Percentiles rank a stretch among this genome's conserved stretches.
These are phyloP conservation scores for Zaprionus africanus DNA, from an alignment of 1,140 invertebrate genomes.

Conservation along the genomic window DNA sequence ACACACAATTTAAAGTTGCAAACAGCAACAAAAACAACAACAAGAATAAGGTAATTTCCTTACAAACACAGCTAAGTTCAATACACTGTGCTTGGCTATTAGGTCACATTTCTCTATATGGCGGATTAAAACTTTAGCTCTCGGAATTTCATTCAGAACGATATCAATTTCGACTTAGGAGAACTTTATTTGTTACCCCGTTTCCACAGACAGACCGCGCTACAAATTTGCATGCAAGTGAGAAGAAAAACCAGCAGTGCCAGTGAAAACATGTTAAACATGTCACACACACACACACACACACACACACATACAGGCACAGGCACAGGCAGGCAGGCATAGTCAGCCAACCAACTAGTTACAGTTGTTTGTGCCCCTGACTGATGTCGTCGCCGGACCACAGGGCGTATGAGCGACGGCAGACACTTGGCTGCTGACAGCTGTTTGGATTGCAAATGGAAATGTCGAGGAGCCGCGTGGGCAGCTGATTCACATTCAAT, in stretches of 20 bases:
- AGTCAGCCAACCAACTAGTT: neutral
- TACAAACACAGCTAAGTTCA: conserved; percentile 10
- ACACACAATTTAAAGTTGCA: neutral
- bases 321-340: conserved; percentile 14
- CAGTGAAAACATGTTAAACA: conserved; percentile 71
- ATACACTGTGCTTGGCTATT: conserved; percentile 18
- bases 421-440: conserved; percentile 61
- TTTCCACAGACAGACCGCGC: conserved; percentile 7
- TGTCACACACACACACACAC: conserved; percentile 48
- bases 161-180: neutral
- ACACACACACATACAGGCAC: conserved; percentile 14
- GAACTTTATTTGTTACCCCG: neutral
- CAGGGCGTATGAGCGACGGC: conserved; percentile 72
- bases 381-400: conserved; percentile 28
- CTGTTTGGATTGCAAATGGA: conserved; percentile 59
- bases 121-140: neutral
- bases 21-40: neutral
- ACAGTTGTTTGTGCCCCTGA: conserved; percentile 8
- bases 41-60: neutral
- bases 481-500: conserved; percentile 14
- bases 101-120: neutral
- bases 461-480: conserved; percentile 35
- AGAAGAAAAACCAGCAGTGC: conserved; percentile 44
- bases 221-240: conserved; percentile 52
- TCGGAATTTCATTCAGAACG: neutral